Evolutionary conservation across 2,113 vertebrate species (phyloP).

Genomic region (Cynoglossus semilaevis): DNA sequence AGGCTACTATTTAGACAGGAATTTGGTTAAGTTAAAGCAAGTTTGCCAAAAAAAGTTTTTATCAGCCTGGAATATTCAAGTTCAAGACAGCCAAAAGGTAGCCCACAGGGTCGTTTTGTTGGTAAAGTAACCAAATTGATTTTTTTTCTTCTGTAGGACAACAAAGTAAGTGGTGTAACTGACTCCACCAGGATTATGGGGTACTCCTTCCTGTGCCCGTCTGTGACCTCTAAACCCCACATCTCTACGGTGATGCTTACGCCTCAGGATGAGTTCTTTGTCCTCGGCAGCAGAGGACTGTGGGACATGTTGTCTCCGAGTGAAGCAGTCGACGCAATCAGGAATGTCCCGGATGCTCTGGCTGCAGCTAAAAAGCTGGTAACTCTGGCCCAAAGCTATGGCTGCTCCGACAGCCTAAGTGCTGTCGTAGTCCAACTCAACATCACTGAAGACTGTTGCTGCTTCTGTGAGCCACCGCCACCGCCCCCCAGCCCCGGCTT

Average conservation of each 20-base stretch:
- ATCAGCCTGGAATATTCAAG: no score
- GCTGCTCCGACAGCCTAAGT: constrained; percentile 91
- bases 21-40: no score
- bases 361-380: constrained; percentile 94
- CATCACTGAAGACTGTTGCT: constrained; percentile 91
- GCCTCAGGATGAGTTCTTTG: constrained; percentile 92
- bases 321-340: constrained; percentile 88
- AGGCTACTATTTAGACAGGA: no score
- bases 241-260: constrained; percentile 89
- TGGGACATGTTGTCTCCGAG: constrained; percentile 86
- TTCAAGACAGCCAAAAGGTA: no score
- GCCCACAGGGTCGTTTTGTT: no score
- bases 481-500: constrained; percentile 82
- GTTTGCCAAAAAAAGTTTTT: no score
- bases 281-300: constrained; percentile 91
- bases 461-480: constrained; percentile 69
- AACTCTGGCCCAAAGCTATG: constrained; percentile 92
- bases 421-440: constrained; percentile 92
- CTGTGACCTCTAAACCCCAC: constrained; percentile 87
- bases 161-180: constrained; percentile 93
- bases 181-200: constrained; percentile 95
- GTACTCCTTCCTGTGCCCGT: constrained; percentile 94
- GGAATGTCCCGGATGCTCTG: constrained; percentile 87
- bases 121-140: background rate
- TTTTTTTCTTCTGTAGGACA: constrained; percentile 79